phyloP scores from a whole-genome alignment of 2,797 vertebrate species.

The Arctocebus calabarensis region DNA sequence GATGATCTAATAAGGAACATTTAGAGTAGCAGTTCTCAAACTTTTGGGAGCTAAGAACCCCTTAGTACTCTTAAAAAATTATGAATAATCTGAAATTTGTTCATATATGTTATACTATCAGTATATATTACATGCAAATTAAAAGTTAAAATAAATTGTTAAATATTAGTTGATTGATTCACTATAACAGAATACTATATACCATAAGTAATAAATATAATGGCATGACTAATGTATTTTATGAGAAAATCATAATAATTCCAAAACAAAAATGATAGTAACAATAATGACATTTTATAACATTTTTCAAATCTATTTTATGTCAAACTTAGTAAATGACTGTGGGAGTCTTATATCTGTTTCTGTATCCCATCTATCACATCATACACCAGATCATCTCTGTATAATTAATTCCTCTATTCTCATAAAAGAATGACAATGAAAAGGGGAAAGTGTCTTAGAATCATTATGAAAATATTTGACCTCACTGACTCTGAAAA shows the following conservation, averaged over 20 bases:
- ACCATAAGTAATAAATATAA: background rate
- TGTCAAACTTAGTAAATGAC: background rate
- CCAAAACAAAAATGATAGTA: background rate
- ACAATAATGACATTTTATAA: background rate
- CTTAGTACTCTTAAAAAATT: background rate
- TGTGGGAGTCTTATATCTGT: background rate
- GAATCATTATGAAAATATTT: background rate
- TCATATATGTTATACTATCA: background rate
- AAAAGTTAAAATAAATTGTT: background rate
- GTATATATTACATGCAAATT: background rate
- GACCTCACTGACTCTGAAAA: background rate
- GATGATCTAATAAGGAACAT: background rate
- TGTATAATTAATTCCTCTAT: background rate
- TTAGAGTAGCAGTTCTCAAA: background rate
- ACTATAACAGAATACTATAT: background rate
- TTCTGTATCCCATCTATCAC: background rate
- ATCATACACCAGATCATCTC: background rate
- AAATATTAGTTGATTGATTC: background rate
- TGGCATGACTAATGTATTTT: background rate
- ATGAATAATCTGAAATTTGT: background rate
- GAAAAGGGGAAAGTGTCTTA: background rate
- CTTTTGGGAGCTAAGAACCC: background rate
- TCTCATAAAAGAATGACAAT: background rate
- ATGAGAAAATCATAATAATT: background rate
- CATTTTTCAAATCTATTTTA: slow-evolving; percentile 8